Base-by-base conservation (phyloP, 2,797 vertebrate genomes). In the Clarias fuscus region DNA sequence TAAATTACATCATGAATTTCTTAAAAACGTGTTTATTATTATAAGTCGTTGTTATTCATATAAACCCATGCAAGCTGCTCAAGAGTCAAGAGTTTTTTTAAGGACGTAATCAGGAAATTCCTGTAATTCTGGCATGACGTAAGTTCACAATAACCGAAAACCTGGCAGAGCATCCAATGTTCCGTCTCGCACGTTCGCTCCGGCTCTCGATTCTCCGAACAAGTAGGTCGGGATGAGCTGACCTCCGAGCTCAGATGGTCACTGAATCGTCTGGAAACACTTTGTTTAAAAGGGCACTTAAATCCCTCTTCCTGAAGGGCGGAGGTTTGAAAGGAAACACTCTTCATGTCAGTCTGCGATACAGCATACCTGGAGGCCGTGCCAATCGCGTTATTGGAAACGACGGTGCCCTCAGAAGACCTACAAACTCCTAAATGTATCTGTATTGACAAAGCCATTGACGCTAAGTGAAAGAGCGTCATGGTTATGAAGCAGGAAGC, bases 221-320 rank as follows among this genome's bases (percentile, higher is more conserved):
- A 53, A 27, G 65, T 82, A 22, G 1, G 37, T 88, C 71, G 65
- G 15, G 40, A 59, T 72, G 59, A 78, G 37, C 75, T 87, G 84
- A 86, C 73, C 84, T 82, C 24, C 30, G 18, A 71, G 72, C 76
- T 22, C n/a, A 88, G 58, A 75, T 61, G 82, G 75, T 79, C 80
- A 78, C 72, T 82, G 77, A 89, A 77, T 83, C 53, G 40, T 85
- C 72, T 64, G 72, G 71, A 86, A 82, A 84, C 84, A 84, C 85
- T 89, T 89, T 71, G 80, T 84, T 80, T 90, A 80, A 89, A 84
- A 89, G 84, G 65, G 59, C 75, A 82, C 75, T 88, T 88, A 86
- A 83, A 82, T 64, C 62, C 53, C 80, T 22, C 83, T 86, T 88
- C 75, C 84, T 85, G 84, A 40, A 77, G 81, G 82, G 77, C 53